These are phyloP conservation scores for Pteria penguin DNA, from an alignment of 2,888 invertebrate genomes.

Conservation along the genomic window DNA sequence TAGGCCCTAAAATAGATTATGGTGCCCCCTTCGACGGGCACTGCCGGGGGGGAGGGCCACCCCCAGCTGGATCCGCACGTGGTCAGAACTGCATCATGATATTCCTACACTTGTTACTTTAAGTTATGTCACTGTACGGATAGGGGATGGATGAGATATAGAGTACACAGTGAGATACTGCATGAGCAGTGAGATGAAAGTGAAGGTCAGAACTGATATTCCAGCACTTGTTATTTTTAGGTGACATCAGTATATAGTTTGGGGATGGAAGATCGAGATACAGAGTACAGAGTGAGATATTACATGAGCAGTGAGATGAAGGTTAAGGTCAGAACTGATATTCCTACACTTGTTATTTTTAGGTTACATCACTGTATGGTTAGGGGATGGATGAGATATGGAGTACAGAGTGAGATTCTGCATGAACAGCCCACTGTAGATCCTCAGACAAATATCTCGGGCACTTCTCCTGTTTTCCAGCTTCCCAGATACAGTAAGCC, in stretches of 20 bases:
- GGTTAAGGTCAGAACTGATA: neutral
- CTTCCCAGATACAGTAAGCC: constrained; percentile 58
- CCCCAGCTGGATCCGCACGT: too few relatives aligned
- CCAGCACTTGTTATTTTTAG: too few relatives aligned
- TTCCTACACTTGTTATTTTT: constrained; percentile 6
- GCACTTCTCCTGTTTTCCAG: constrained; percentile 72
- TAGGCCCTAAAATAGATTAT: too few relatives aligned
- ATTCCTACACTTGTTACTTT: constrained; percentile 4
- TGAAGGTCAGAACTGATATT: too few relatives aligned
- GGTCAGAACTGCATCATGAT: too few relatives aligned
- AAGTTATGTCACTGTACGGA: constrained; percentile 73
- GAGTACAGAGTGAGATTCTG: constrained; percentile 60
- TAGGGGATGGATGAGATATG: constrained; percentile 69
- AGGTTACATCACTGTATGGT: constrained; percentile 74
- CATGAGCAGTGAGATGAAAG: constrained; percentile 57
- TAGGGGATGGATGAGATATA: constrained; percentile 69
- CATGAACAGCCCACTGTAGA: constrained; percentile 57
- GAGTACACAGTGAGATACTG: constrained; percentile 60
- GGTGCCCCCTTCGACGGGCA: too few relatives aligned
- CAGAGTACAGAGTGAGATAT: too few relatives aligned
- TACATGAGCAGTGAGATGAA: neutral
- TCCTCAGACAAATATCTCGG: constrained; percentile 67
- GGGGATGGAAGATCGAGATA: too few relatives aligned
- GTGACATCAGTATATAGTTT: too few relatives aligned
- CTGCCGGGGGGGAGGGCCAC: too few relatives aligned